These are phyloP conservation scores for Drosophila ananassae DNA, from an alignment of 1,140 invertebrate genomes.

Conservation along the genomic window DNA sequence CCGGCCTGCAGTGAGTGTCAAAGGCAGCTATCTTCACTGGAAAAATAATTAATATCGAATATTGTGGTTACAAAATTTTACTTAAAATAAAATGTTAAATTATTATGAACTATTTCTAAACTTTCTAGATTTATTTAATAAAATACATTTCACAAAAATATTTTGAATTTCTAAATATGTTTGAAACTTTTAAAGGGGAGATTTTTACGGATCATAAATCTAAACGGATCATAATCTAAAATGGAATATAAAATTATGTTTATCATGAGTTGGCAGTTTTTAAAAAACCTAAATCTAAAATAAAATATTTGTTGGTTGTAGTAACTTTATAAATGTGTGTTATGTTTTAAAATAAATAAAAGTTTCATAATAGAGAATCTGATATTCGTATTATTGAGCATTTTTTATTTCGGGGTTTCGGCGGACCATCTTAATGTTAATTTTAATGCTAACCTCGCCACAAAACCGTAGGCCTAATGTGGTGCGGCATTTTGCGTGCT, in stretches of 20 bases:
- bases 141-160: not conserved
- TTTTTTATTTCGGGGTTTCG: not conserved
- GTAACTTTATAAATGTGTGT: too few species aligned
- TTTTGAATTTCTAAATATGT: too few species aligned
- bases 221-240: too few species aligned
- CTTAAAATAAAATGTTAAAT: too few species aligned
- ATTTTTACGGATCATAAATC: too few species aligned
- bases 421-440: conserved; percentile 14
- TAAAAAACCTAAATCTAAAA: too few species aligned
- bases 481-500: conserved; percentile 47
- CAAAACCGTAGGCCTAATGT: conserved; percentile 47
- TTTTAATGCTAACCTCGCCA: conserved; percentile 30
- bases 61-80: not conserved
- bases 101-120: too few species aligned
- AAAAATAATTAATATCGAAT: not conserved
- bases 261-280: too few species aligned
- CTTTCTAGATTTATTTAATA: not conserved
- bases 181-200: too few species aligned
- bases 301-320: too few species aligned
- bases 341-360: not conserved
- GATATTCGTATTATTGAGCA: not conserved
- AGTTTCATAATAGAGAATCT: not conserved
- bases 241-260: too few species aligned
- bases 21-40: conserved; percentile 46
- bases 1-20: conserved; percentile 83